phyloP scores from a whole-genome alignment of 35 echinoderm and acorn worm genomes.

The Ophiothrix spiculata region DNA sequence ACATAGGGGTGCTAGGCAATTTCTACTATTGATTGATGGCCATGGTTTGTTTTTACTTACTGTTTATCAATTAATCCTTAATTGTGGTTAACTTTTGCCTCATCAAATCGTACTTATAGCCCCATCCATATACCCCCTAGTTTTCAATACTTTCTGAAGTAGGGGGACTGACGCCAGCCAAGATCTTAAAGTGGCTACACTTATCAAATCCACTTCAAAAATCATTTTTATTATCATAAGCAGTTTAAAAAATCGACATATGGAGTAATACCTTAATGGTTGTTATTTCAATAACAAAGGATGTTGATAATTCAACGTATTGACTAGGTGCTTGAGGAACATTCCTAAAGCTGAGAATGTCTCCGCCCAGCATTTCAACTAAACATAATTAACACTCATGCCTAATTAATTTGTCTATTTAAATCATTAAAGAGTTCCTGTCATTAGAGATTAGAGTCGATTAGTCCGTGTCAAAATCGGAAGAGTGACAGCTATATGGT shows the following conservation, averaged over 20 bases:
- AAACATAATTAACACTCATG: background rate
- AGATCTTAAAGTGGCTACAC: background rate
- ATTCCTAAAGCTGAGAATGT: background rate
- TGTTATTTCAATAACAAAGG: slow-evolving; percentile 1
- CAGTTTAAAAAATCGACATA: background rate
- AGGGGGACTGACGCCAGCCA: background rate
- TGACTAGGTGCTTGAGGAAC: background rate
- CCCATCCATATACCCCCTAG: background rate
- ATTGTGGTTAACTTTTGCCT: background rate
- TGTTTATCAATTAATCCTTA: background rate
- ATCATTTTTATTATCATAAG: slow-evolving; percentile 1
- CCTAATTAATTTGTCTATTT: slow-evolving; percentile 14
- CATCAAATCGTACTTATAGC: background rate
- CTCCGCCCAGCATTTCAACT: slow-evolving; percentile 2
- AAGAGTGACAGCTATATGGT: background rate
- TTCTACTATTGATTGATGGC: background rate
- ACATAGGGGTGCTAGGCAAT: background rate
- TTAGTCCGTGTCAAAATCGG: background rate
- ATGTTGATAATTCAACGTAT: background rate
- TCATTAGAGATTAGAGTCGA: background rate
- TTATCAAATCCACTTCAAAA: background rate
- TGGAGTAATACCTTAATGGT: background rate
- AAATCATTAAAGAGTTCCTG: slow-evolving; percentile 10
- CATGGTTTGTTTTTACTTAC: background rate
- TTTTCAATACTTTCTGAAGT: background rate